Base-by-base conservation (phyloP, 1,140 invertebrate genomes). In the Choristoneura fumiferana region DNA sequence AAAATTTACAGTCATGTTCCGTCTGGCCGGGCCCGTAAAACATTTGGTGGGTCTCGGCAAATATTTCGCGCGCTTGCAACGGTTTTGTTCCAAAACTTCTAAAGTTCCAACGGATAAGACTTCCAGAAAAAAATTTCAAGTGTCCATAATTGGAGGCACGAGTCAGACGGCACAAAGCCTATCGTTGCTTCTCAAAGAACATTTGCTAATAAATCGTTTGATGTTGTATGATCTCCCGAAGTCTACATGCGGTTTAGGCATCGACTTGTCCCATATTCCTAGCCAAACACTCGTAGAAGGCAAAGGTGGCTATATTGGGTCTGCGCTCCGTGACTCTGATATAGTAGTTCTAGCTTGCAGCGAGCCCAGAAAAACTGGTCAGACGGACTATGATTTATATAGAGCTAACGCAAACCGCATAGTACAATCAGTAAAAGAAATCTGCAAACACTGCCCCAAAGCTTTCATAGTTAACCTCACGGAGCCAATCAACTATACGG, bases 371-470 rank as follows among this genome's bases (percentile, higher is more conserved):
- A 49, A 5, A 29, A 17, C 43, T 33, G 43, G 43, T 33, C 43
- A 49, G 43, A 33, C 43, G 43, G 43, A 49, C 18, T 49, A 49
- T 49, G 43, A 49, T 33, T 33, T 49, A 13, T 49, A 22, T 49
- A 49, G 22, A 29, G 43, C 17, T 5, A 49, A 49, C n/a, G 43
- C 43, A 4, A 18, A 49, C 22, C 10, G n/a, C 17, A 17, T 49
- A 9, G 12, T 49, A 1, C 43, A 49, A 1, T 18, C 43, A 12
- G 8, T 29, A 6, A 17, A 49, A 49, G 43, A 49, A 49, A n/a
- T 49, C 3, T 49, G 43, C 22, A 8, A 18, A 49, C 43, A 5
- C 0, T 49, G 43, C 17, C 43, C 43, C 43, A 18, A 49, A 1
- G 43, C 43, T 8, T 49, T 49, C 18, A 17, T 49, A 8, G 18